Evolutionary conservation across 2,888 invertebrate genomes (phyloP).

Genomic region (Sarcophaga carnaria): DNA sequence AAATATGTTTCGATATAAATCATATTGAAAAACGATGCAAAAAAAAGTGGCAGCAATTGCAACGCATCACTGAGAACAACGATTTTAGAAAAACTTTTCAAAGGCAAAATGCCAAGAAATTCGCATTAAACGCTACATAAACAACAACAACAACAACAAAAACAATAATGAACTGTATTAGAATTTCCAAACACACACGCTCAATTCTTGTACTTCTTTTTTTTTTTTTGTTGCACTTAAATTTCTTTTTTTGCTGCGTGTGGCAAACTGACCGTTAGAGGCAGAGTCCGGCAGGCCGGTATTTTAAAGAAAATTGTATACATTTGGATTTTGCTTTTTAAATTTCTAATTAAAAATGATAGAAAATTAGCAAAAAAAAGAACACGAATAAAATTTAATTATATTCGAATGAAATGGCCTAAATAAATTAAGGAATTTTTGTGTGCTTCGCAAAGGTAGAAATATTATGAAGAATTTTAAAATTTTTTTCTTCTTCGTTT

Average conservation of each 20-base stretch:
- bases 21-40: slow-evolving; percentile 38
- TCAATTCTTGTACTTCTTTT: slow-evolving; percentile 6
- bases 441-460: slow-evolving; percentile 44
- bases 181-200: slow-evolving; percentile 53
- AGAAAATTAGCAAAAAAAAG: slow-evolving; percentile 8
- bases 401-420: slow-evolving; percentile 59
- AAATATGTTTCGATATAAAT: slow-evolving; percentile 58
- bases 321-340: slow-evolving; percentile 2
- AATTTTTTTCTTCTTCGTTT: background rate
- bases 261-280: slow-evolving; percentile 16
- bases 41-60: slow-evolving; percentile 30
- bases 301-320: background rate
- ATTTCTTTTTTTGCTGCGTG: background rate
- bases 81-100: slow-evolving; percentile 18
- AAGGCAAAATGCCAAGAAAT: slow-evolving; percentile 67
- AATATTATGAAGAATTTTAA: slow-evolving; percentile 44
- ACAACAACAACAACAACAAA: slow-evolving; percentile 47
- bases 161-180: slow-evolving; percentile 20
- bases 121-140: slow-evolving; percentile 61
- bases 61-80: slow-evolving; percentile 61
- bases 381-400: slow-evolving; percentile 46
- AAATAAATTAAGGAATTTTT: slow-evolving; percentile 62
- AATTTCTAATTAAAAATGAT: slow-evolving; percentile 64
- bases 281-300: background rate
- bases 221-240: slow-evolving; percentile 43